phyloP scores from a whole-genome alignment of 2,888 invertebrate species.

The Andrena fulva region DNA sequence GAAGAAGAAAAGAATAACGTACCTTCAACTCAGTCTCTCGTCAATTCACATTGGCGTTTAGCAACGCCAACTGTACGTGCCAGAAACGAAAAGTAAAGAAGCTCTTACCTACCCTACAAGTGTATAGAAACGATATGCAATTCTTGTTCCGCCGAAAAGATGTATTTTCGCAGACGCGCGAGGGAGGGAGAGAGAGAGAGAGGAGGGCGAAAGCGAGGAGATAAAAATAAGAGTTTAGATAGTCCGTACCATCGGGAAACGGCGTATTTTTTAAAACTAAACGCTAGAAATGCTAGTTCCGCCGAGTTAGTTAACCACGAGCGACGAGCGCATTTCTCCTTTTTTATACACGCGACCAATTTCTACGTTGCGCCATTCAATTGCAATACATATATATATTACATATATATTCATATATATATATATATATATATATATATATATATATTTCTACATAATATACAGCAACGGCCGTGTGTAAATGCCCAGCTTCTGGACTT shows the following conservation, averaged over 20 bases:
- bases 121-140: slow-evolving; percentile 63
- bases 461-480: slow-evolving; percentile 38
- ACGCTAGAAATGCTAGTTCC: slow-evolving; percentile 69
- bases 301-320: slow-evolving; percentile 55
- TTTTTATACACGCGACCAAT: slow-evolving; percentile 46
- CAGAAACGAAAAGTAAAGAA: slow-evolving; percentile 45
- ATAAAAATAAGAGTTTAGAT: slow-evolving; percentile 34
- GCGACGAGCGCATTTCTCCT: slow-evolving; percentile 51
- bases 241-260: slow-evolving; percentile 48
- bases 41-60: slow-evolving; percentile 72
- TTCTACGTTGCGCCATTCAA: slow-evolving; percentile 43
- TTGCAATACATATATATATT: slow-evolving; percentile 48
- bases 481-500: slow-evolving; percentile 35
- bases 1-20: slow-evolving; percentile 27
- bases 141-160: slow-evolving; percentile 52
- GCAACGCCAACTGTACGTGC: slow-evolving; percentile 66
- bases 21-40: slow-evolving; percentile 71
- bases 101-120: slow-evolving; percentile 60
- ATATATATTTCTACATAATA: slow-evolving; percentile 62
- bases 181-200: slow-evolving; percentile 25
- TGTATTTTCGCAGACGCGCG: slow-evolving; percentile 64
- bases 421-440: slow-evolving; percentile 48
- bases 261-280: slow-evolving; percentile 70
- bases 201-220: slow-evolving; percentile 20
- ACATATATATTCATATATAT: slow-evolving; percentile 26